Percentiles rank a stretch among this genome's conserved stretches.
Evolutionary conservation across 2,113 vertebrate genomes (phyloP).

Genomic region (Bothrops jararaca): DNA sequence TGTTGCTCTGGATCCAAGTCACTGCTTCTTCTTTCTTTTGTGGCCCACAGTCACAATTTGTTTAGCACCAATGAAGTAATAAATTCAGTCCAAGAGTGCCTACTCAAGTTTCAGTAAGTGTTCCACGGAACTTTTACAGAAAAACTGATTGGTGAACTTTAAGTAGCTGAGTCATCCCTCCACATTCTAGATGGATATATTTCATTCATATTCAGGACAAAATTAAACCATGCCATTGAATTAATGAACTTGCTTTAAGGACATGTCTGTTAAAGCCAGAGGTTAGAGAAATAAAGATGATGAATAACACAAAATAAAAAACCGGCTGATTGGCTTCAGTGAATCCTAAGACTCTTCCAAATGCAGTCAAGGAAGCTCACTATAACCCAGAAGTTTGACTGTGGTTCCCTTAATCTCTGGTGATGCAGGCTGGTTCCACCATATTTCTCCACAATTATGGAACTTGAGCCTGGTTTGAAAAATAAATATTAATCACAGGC

Average conservation of each 20-base stretch:
- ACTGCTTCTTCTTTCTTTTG: background rate
- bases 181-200: background rate
- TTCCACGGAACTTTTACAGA: background rate
- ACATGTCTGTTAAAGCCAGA: slow-evolving; percentile 35
- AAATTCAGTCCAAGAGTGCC: background rate
- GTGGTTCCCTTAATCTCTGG: slow-evolving; percentile 42
- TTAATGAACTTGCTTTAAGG: slow-evolving; percentile 28
- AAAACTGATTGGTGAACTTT: background rate
- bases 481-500: background rate
- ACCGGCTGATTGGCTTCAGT: background rate
- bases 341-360: background rate
- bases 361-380: background rate
- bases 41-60: background rate
- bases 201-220: slow-evolving; percentile 26
- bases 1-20: background rate
- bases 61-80: background rate
- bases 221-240: slow-evolving; percentile 40
- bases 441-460: background rate
- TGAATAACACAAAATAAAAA: slow-evolving; percentile 54
- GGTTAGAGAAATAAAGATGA: slow-evolving; percentile 43
- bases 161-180: background rate
- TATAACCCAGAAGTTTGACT: slow-evolving; percentile 16
- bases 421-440: background rate
- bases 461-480: background rate
- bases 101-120: background rate